Conservation (phyloP, 2,888 invertebrate species). For the Drosophila hawaiiensis region DNA sequence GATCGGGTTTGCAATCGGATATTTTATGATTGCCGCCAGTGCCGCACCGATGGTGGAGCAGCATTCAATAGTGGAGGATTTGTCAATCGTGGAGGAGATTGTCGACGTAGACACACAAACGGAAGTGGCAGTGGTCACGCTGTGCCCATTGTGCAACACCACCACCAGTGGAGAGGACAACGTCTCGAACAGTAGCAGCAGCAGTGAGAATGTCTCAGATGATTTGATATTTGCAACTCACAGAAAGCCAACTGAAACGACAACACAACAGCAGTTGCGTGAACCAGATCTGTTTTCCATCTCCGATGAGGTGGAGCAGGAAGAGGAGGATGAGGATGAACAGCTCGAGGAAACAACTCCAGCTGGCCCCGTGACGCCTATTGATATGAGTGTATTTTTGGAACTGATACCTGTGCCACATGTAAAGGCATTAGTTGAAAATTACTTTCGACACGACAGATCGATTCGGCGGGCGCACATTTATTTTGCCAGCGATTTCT, state of each 20-base stretch:
- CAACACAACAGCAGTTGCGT: slow-evolving; percentile 1
- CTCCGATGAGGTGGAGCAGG: neutral
- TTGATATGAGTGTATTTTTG: slow-evolving; percentile 83
- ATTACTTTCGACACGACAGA: slow-evolving; percentile 81
- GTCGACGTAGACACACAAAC: neutral
- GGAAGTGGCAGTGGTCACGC: slow-evolving; percentile 49
- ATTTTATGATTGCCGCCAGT: neutral
- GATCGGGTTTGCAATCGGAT: slow-evolving; percentile 12
- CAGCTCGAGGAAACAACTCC: slow-evolving; percentile 18
- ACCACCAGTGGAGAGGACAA: slow-evolving; percentile 45
- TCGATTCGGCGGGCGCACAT: slow-evolving; percentile 82
- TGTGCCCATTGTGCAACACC: slow-evolving; percentile 45
- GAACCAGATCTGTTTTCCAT: slow-evolving; percentile 6
- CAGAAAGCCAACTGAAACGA: slow-evolving; percentile 29
- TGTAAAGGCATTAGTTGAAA: slow-evolving; percentile 78
- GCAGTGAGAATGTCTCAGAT: slow-evolving; percentile 61
- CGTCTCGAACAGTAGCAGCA: slow-evolving; percentile 25
- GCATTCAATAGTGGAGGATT: neutral
- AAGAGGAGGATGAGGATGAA: slow-evolving; percentile 14
- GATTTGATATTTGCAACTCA: slow-evolving; percentile 80
- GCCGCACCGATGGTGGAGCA: slow-evolving; percentile 16
- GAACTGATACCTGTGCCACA: slow-evolving; percentile 78
- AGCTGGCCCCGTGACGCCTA: slow-evolving; percentile 44
- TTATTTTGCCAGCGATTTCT: slow-evolving; percentile 78
- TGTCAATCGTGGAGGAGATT: slow-evolving; percentile 50